Conservation (phyloP, 2,797 vertebrate species). For the Brotula barbata region DNA sequence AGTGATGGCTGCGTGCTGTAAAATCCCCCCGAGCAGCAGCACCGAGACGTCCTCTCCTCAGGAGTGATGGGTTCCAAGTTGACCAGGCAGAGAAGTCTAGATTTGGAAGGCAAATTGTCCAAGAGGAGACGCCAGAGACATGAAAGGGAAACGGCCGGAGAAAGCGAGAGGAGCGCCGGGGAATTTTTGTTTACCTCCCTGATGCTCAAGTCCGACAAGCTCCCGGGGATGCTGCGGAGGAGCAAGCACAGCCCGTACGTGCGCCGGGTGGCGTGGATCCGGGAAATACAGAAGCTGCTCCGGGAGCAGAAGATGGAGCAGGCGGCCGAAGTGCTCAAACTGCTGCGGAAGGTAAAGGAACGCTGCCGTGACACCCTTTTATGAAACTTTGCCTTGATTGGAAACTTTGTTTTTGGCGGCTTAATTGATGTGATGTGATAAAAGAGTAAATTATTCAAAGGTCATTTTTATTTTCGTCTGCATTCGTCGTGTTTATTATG, state of each 20-base stretch:
- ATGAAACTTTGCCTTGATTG: background rate
- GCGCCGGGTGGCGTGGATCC: constrained; percentile 84
- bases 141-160: constrained; percentile 40
- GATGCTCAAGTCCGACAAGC: constrained; percentile 83
- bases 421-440: background rate
- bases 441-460: too few species aligned
- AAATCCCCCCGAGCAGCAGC: constrained; percentile 21
- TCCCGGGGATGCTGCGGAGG: constrained; percentile 84
- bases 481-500: too few species aligned
- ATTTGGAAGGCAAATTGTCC: constrained; percentile 75
- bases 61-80: constrained; percentile 86
- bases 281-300: constrained; percentile 86
- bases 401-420: background rate
- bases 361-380: background rate
- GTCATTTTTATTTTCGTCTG: too few species aligned
- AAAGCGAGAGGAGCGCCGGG: constrained; percentile 65
- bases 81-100: constrained; percentile 84
- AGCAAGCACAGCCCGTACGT: constrained; percentile 83
- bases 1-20: constrained; percentile 45
- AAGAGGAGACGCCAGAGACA: constrained; percentile 68
- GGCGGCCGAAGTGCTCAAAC: constrained; percentile 80
- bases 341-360: constrained; percentile 83
- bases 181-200: constrained; percentile 83
- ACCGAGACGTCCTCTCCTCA: constrained; percentile 39
- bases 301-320: constrained; percentile 81